phyloP scores from a whole-genome alignment of 2,797 vertebrate species.

The Acanthiza pusilla region DNA sequence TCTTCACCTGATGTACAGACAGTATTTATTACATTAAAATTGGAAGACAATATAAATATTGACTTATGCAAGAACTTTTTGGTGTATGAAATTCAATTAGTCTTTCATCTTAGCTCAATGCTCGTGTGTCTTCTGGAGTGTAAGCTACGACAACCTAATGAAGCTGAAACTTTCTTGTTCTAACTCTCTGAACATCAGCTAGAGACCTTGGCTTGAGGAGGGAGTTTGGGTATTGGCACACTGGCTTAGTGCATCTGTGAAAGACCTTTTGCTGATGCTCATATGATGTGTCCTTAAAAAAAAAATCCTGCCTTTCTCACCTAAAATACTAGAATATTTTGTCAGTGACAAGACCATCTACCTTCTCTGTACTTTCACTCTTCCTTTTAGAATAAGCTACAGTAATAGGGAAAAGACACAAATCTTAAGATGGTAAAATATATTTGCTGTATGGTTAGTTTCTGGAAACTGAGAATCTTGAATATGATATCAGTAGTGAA shows the following conservation, averaged over 20 bases:
- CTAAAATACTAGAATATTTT: not conserved
- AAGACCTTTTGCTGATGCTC: not conserved
- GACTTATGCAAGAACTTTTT: not conserved
- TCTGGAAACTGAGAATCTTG: not conserved
- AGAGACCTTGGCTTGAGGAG: not conserved
- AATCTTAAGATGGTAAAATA: not conserved
- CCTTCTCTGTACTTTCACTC: not conserved
- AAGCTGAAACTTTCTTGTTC: not conserved
- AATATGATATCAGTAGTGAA: not conserved
- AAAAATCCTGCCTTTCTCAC: not conserved
- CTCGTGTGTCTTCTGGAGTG: not conserved
- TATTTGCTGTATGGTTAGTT: not conserved
- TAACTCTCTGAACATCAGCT: not conserved
- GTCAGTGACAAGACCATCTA: not conserved
- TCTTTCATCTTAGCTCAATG: not conserved
- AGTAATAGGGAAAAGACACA: not conserved
- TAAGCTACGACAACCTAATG: not conserved
- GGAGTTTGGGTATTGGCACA: not conserved
- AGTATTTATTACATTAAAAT: not conserved
- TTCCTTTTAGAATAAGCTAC: not conserved
- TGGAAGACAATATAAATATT: not conserved
- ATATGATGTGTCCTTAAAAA: not conserved
- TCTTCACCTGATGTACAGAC: not conserved
- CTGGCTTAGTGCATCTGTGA: not conserved
- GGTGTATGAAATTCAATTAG: not conserved